Base-by-base conservation (phyloP, 30 jellyfish, hydroid and myxozoan genomes). In the Catostylus mosaicus region DNA sequence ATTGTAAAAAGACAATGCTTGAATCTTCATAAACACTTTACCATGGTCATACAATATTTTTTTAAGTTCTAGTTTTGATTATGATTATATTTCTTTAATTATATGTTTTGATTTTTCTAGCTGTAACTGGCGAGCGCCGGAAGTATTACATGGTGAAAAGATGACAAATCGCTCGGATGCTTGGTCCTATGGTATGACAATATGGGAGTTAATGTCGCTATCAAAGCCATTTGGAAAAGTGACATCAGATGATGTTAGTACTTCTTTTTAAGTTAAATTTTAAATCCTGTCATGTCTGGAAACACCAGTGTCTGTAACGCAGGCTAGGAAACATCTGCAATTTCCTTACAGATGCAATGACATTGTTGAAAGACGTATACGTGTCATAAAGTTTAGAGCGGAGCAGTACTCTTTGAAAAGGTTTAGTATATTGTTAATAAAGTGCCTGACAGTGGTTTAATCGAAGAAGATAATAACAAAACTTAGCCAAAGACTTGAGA, bases 101-200 rank as follows among this genome's bases (percentile, higher is more conserved):
- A n/a, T n/a, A n/a, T n/a, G n/a, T 43, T 43, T 43, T 16, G 56
- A 6, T 59, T 24, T 18, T 1, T 59, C 10, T 1, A 80, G 90
- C 38, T 54, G 84, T 45, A 65, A 80, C 77, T 80, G 90, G 90
- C 37, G 83, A 27, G 90, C 90, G 1, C 90, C 90, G 9, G 90
- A 80, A 31, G 90, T 80, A 1, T 7, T 80, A 36, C 51, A 36
- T 1, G 90, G 84, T 5, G 90, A 51, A 19, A 20, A 33, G 65
- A 61, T 80, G 31, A 80, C 80, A 0, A 77, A 65, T 30, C 61
- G 33, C 0, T 80, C 90, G 0, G 90, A 80, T 40, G 73, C 73
- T 47, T 80, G 90, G 90, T 80, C 90, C 11, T 67, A 61, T 65
- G 90, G 90, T 11, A 57, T 80, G 75, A 40, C 67, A 0, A 1